Conservation (phyloP, 1,140 invertebrate genomes). For the Heliothis subflexa region DNA sequence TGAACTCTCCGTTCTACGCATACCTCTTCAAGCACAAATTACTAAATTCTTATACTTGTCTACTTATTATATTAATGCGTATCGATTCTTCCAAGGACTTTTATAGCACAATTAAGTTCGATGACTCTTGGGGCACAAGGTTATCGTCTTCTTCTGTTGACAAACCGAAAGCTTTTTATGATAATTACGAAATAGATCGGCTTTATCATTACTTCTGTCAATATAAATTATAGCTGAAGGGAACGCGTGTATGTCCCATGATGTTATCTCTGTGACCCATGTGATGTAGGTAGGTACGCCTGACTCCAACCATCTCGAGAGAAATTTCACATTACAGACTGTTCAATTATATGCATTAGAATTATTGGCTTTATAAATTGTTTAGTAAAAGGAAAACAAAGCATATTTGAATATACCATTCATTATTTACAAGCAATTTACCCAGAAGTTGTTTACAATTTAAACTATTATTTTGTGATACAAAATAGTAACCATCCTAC, state of each 20-base stretch:
- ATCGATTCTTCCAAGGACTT: conserved; percentile 20
- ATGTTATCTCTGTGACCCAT: conserved; percentile 4
- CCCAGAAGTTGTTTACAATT: not conserved
- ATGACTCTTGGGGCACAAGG: not conserved
- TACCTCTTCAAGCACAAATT: conserved; percentile 5
- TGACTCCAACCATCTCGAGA: too few species aligned
- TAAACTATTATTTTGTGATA: not conserved
- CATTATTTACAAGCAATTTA: not conserved
- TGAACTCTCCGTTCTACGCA: conserved; percentile 13
- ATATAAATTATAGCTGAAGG: not conserved
- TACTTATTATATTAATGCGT: conserved; percentile 24
- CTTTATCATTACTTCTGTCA: conserved; percentile 27
- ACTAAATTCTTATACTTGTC: not conserved
- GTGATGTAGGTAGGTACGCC: not conserved
- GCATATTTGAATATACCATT: not conserved
- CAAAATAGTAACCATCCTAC: not conserved
- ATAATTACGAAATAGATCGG: conserved; percentile 14
- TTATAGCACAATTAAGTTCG: conserved; percentile 32
- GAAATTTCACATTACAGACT: not conserved
- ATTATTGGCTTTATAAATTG: too few species aligned
- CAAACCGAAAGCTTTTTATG: conserved; percentile 24
- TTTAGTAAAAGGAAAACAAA: not conserved
- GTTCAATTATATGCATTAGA: too few species aligned
- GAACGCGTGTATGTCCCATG: not conserved
- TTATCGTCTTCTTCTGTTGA: conserved; percentile 9